A percentile compares a stretch with the other conserved stretches of the same genome.
These are phyloP conservation scores for Cotesia chilonis DNA, from an alignment of 1,140 invertebrate genomes.

Conservation along the genomic window DNA sequence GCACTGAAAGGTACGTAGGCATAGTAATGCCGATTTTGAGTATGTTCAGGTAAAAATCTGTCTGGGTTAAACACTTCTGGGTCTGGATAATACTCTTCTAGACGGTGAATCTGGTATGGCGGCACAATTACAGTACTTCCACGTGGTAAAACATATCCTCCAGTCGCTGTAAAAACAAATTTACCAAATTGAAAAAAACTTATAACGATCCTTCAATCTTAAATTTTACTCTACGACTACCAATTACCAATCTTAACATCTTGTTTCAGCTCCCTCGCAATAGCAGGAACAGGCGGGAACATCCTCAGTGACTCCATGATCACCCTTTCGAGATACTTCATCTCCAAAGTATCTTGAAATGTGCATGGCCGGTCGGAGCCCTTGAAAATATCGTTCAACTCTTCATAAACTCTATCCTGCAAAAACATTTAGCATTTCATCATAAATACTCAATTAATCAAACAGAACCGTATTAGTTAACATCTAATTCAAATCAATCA, in stretches of 20 bases:
- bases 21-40: constrained; percentile 82
- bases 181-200: too few relatives aligned
- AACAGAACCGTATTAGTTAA: constrained; percentile 40
- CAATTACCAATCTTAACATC: constrained; percentile 74
- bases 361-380: constrained; percentile 77
- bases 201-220: too few relatives aligned
- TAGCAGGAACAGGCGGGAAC: constrained; percentile 83
- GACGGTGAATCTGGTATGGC: constrained; percentile 79
- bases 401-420: constrained; percentile 65
- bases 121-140: constrained; percentile 75
- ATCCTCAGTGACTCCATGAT: constrained; percentile 79
- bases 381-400: constrained; percentile 81
- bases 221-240: too few relatives aligned
- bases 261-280: constrained; percentile 76
- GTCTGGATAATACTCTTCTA: constrained; percentile 81
- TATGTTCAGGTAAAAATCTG: constrained; percentile 87
- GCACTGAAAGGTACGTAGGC: constrained; percentile 91
- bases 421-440: constrained; percentile 74
- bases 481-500: too few relatives aligned
- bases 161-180: constrained; percentile 58
- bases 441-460: constrained; percentile 94
- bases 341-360: constrained; percentile 80
- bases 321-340: constrained; percentile 85
- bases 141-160: constrained; percentile 69
- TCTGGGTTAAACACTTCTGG: constrained; percentile 89